phyloP scores from a whole-genome alignment of 2,797 vertebrate genomes.

The Notamacropus eugenii region DNA sequence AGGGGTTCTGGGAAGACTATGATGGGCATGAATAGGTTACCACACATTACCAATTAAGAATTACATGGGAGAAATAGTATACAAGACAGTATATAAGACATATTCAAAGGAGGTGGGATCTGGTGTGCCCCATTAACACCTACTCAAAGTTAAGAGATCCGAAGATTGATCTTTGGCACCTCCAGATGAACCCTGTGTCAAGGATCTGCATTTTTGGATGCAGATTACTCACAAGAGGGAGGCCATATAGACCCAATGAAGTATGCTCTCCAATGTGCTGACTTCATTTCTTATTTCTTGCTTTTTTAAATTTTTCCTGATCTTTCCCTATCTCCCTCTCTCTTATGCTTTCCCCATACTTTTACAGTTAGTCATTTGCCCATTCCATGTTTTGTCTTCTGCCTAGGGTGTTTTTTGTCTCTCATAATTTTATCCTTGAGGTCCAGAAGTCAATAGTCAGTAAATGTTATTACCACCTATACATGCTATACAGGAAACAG shows the following conservation, averaged over 20 bases:
- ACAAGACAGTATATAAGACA: neutral
- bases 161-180: neutral
- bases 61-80: neutral
- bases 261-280: neutral
- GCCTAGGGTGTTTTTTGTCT: neutral
- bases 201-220: neutral
- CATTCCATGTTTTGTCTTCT: neutral
- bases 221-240: neutral
- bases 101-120: neutral
- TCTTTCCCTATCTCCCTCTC: neutral
- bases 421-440: neutral
- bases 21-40: neutral
- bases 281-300: neutral
- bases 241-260: neutral
- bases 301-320: neutral
- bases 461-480: neutral
- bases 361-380: neutral
- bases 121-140: neutral
- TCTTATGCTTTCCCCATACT: neutral
- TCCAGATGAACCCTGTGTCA: neutral
- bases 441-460: neutral
- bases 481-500: neutral
- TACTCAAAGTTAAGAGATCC: neutral
- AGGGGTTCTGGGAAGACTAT: neutral
- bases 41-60: neutral